A percentile compares a stretch with the other conserved stretches of the same genome.
phyloP scores from a whole-genome alignment of 2,888 invertebrate species.

The Aspidiotus destructor region DNA sequence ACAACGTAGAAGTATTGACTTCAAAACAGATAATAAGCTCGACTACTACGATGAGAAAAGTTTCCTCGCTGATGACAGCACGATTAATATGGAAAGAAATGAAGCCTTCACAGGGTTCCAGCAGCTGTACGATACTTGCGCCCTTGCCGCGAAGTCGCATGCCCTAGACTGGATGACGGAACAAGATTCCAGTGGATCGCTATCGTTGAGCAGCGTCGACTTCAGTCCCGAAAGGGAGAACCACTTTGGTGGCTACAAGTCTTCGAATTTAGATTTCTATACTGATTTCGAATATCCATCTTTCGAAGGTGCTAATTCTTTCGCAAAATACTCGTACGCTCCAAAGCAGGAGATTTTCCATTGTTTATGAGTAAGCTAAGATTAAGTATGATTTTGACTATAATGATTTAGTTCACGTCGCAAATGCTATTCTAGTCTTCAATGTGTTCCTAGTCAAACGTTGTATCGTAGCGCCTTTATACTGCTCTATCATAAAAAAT shows the following conservation, averaged over 20 bases:
- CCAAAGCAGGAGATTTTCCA: conserved; percentile 21
- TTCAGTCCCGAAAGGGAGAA: conserved; percentile 14
- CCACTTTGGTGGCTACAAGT: background rate
- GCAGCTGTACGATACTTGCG: background rate
- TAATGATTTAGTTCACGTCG: no score
- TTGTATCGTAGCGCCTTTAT: no score
- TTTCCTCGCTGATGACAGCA: background rate
- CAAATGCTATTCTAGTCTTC: no score
- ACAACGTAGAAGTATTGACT: conserved; percentile 35
- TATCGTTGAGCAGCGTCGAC: conserved; percentile 20
- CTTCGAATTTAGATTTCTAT: conserved; percentile 4
- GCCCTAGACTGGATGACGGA: conserved; percentile 16
- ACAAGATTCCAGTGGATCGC: conserved; percentile 22
- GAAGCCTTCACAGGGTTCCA: background rate
- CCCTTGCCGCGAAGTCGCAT: background rate
- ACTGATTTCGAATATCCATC: background rate
- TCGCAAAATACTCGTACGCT: background rate
- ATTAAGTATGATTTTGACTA: no score
- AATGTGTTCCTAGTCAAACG: no score
- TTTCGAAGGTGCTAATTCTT: background rate
- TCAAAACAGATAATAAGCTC: background rate
- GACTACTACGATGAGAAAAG: background rate
- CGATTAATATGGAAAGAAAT: background rate
- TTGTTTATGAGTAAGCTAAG: conserved; percentile 8
- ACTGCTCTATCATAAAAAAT: no score